Evolutionary conservation across 2,888 invertebrate genomes (phyloP).

Genomic region (Euproctis similis): DNA sequence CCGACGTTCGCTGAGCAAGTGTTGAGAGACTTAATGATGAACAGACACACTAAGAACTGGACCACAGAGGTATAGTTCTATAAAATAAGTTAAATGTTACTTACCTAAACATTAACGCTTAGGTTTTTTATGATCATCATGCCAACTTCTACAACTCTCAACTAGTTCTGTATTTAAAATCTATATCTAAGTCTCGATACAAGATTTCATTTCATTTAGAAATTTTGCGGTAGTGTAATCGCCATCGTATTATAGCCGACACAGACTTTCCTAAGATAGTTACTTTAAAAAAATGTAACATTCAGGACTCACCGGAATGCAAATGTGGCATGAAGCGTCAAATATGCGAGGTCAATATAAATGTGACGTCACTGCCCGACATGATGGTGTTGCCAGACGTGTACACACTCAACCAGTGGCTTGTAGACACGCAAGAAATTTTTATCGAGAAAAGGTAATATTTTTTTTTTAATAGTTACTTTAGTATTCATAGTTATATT

Average conservation of each 20-base stretch:
- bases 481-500: neutral
- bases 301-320: conserved; percentile 67
- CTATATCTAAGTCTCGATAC: too few species aligned
- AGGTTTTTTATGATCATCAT: too few species aligned
- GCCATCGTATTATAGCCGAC: too few species aligned
- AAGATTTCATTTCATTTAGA: too few species aligned
- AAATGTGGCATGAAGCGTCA: conserved; percentile 52
- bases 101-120: too few species aligned
- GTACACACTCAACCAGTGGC: conserved; percentile 65
- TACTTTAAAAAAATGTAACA: too few species aligned
- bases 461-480: neutral
- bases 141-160: too few species aligned
- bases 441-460: conserved; percentile 74
- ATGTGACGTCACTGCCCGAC: conserved; percentile 23
- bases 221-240: too few species aligned
- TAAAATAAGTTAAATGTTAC: too few species aligned
- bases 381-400: conserved; percentile 52
- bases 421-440: conserved; percentile 63
- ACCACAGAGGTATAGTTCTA: conserved; percentile 34
- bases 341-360: conserved; percentile 33
- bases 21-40: conserved; percentile 27
- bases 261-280: too few species aligned
- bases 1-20: conserved; percentile 38
- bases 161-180: too few species aligned
- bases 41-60: conserved; percentile 38